Evolutionary conservation across 2,888 invertebrate genomes (phyloP), one percentile per base, ranked within the genome.

Genomic region (Harpalus rubripes): DNA sequence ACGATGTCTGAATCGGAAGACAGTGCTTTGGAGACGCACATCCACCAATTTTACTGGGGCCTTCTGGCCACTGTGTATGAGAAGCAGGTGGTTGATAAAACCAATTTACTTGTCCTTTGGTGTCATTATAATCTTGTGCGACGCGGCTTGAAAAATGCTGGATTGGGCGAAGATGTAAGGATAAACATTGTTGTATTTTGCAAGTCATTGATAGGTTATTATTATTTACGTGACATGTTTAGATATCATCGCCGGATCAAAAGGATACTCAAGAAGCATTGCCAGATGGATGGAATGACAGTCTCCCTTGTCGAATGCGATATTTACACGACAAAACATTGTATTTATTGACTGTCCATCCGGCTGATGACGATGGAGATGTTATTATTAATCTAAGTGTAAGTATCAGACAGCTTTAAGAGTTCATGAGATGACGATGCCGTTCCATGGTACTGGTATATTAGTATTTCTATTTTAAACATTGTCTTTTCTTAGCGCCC

Each of bases 191-290:
- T 18, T 10, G 2, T 41, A 44, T 15, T 80, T 22, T 78, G 78
- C 78, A 78, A 78, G 78, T 78, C 78, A 78, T 39, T 76, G n/a
- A 78, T 18, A 78, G 78, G 78, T 78, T 78, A 26, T 78, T 78
- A n/a, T 78, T 78, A n/a, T 78, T 58, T 78, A 58, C 15, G 32
- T 32, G 32, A 32, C 32, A 18, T 58, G 18, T 32, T 32, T n/a
- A 78, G 78, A n/a, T 26, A 12, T 32, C 41, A 7, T 5, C 63
- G 12, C 80, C 80, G 15, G 10, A 7, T 8, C 41, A 41, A n/a
- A 39, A 16, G 15, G 61, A 59, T 15, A 61, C 61, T 10, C 32
- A 58, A 10, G 80, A 80, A 39, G 15, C 59, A 1, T 41, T 80
- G 22, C 80, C 80, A 4, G 32, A 39, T 18, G 80, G 80, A 59